Percentiles rank a stretch among this genome's conserved stretches.
phyloP scores from a whole-genome alignment of 2,888 invertebrate genomes.

The Drosophila heteroneura region DNA sequence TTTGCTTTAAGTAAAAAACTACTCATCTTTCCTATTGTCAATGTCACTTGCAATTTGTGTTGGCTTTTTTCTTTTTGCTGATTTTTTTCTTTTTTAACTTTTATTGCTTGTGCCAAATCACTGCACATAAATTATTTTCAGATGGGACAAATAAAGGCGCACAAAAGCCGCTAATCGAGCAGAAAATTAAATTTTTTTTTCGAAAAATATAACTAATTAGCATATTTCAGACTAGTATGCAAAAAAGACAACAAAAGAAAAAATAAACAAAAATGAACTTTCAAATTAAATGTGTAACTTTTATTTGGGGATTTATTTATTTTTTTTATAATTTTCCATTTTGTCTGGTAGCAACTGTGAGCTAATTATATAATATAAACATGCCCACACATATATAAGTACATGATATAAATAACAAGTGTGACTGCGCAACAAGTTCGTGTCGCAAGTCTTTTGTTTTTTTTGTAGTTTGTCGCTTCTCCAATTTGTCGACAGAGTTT shows the following conservation, averaged over 20 bases:
- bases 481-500: conserved; percentile 29
- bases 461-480: conserved; percentile 40
- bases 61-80: conserved; percentile 17
- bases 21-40: conserved; percentile 52
- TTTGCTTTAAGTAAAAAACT: conserved; percentile 32
- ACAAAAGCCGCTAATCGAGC: conserved; percentile 26
- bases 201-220: conserved; percentile 31
- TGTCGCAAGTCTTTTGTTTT: conserved; percentile 66
- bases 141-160: conserved; percentile 38
- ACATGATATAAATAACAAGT: conserved; percentile 58
- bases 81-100: conserved; percentile 6
- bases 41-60: conserved; percentile 53
- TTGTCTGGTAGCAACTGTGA: conserved; percentile 20
- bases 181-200: conserved; percentile 34
- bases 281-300: conserved; percentile 33
- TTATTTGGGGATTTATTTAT: conserved; percentile 1
- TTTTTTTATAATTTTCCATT: conserved; percentile 23
- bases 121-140: conserved; percentile 50
- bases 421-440: conserved; percentile 60
- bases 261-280: conserved; percentile 13
- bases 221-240: conserved; percentile 21
- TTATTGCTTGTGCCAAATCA: conserved; percentile 49
- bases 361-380: conserved; percentile 34
- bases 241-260: not conserved
- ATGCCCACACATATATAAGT: conserved; percentile 18